Evolutionary conservation across 2,113 vertebrate genomes (phyloP).

Genomic region (Lophura nycthemera): DNA sequence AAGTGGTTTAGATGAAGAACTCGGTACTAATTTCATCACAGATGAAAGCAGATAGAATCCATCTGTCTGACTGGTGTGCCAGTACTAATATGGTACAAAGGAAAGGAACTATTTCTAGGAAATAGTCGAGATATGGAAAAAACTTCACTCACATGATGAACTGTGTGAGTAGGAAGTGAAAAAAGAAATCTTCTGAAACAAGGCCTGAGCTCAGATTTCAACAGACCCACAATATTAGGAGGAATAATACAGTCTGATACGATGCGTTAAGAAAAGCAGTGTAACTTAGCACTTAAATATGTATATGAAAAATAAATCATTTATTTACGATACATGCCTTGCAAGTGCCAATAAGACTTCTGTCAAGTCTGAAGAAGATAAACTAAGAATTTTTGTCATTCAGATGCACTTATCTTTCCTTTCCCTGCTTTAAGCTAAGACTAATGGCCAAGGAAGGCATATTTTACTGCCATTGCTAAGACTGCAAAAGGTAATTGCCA

Average conservation of each 20-base stretch:
- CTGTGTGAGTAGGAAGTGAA: background rate
- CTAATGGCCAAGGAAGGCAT: background rate
- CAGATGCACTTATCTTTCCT: background rate
- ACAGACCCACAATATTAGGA: background rate
- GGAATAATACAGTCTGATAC: background rate
- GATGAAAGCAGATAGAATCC: background rate
- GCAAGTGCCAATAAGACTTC: background rate
- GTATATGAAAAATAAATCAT: background rate
- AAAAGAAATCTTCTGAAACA: conserved; percentile 6
- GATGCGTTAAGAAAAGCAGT: background rate
- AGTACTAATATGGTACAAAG: background rate
- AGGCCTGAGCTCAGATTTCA: background rate
- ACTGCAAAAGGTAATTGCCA: background rate
- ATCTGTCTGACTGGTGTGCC: background rate
- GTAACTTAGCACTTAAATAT: background rate
- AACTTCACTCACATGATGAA: background rate
- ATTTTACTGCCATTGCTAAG: background rate
- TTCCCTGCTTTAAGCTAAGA: background rate
- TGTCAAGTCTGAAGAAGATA: background rate
- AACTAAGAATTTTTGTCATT: background rate
- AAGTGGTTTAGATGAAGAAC: background rate
- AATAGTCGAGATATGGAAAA: conserved; percentile 8
- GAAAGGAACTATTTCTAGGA: background rate
- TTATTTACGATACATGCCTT: background rate
- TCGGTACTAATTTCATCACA: background rate